Conservation (phyloP, 2,888 invertebrate genomes). For the Pherbina coryleti region DNA sequence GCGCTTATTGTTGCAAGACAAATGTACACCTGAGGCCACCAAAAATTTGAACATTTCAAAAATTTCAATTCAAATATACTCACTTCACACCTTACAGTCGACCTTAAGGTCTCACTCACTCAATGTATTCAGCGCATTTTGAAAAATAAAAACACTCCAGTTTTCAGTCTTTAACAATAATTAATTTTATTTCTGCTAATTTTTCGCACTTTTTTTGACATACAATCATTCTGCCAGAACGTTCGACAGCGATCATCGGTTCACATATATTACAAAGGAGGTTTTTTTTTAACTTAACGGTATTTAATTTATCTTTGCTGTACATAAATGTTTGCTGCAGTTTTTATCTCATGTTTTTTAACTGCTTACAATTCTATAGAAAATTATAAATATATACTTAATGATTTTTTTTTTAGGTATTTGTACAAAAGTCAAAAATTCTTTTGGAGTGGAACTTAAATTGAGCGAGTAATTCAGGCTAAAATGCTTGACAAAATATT, state of each 20-base stretch:
- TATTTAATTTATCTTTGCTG: constrained; percentile 40
- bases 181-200: constrained; percentile 56
- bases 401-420: background rate
- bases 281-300: constrained; percentile 40
- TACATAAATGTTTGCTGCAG: constrained; percentile 53
- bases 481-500: background rate
- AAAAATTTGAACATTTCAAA: too few relatives aligned
- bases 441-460: constrained; percentile 27
- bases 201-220: constrained; percentile 46
- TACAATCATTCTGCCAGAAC: constrained; percentile 24
- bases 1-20: too few relatives aligned
- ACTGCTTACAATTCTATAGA: background rate
- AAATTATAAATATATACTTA: constrained; percentile 18
- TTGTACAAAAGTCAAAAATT: constrained; percentile 35
- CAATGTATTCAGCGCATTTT: too few relatives aligned
- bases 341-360: constrained; percentile 42
- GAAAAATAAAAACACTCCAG: constrained; percentile 20
- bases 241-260: constrained; percentile 49
- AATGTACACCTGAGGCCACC: too few relatives aligned
- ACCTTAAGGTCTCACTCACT: too few relatives aligned
- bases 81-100: too few relatives aligned
- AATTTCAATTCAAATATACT: too few relatives aligned
- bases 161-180: constrained; percentile 68
- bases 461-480: background rate
- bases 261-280: constrained; percentile 40